A percentile compares a stretch with the other conserved stretches of the same genome.
These are phyloP conservation scores for Eupithecia inturbata DNA, from an alignment of 2,888 invertebrate species.

Conservation along the genomic window DNA sequence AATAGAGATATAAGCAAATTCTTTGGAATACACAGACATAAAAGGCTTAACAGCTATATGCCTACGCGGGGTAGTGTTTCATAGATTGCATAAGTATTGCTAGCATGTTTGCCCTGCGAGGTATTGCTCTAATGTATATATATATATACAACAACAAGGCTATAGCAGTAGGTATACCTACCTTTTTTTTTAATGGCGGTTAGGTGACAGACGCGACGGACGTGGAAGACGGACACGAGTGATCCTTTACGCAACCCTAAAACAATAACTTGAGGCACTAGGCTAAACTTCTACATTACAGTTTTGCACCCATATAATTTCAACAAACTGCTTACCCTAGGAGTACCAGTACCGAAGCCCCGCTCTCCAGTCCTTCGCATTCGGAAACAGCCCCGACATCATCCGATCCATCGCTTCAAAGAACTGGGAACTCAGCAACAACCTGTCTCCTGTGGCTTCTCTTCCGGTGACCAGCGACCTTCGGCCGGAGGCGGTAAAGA, in stretches of 20 bases:
- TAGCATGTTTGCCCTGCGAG: not conserved
- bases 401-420: slow-evolving; percentile 70
- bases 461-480: slow-evolving; percentile 68
- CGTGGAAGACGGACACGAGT: no score
- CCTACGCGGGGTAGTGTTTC: no score
- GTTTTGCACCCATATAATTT: not conserved
- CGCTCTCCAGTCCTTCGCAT: slow-evolving; percentile 71
- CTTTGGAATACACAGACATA: not conserved
- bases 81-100: no score
- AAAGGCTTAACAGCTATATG: no score
- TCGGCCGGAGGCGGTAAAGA: slow-evolving; percentile 73
- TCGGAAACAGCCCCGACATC: slow-evolving; percentile 73
- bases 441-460: slow-evolving; percentile 63
- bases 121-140: no score
- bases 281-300: not conserved
- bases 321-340: slow-evolving; percentile 48
- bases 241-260: not conserved
- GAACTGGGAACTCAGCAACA: slow-evolving; percentile 78
- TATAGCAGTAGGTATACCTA: no score
- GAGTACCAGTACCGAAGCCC: slow-evolving; percentile 74
- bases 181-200: no score
- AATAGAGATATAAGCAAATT: no score
- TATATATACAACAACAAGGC: no score
- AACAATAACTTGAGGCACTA: not conserved
- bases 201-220: not conserved